Base-by-base conservation (phyloP, 2,113 vertebrate genomes). In the Anthoscopus minutus region DNA sequence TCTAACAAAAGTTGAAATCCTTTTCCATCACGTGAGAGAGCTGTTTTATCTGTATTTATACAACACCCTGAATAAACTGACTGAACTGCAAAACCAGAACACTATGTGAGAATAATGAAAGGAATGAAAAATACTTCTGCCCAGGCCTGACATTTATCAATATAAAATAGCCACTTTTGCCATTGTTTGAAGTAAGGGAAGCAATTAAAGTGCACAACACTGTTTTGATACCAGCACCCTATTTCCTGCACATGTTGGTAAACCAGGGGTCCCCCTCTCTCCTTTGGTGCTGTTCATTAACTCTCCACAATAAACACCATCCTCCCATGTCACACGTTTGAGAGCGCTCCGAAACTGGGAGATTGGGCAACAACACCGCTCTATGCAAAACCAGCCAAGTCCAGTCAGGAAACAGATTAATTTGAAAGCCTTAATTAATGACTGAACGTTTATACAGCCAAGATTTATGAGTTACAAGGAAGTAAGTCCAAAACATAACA, bases 391-490 rank as follows among this genome's bases (percentile, higher is more conserved):
- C 5, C 69, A 93, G 93, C 97, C 91, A 96, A 94, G 93, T 94
- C 93, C 96, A 97, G 95, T 93, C 95, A 97, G 96, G 93, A 97
- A 95, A 88, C 88, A 89, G 94, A 95, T 96, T 96, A 92, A 94
- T 95, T 96, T 96, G 89, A 94, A 97, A 96, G 79, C 53, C 81
- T 88, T 94, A 95, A 96, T 95, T 96, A 96, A 96, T 96, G 96
- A 97, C 92, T 93, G 93, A 96, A 96, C 72, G 50, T 94, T 92
- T 97, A 94, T 50, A 96, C 72, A 93, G 76, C 24, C 72, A 86
- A 81, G 91, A 96, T 96, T 96, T 95, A 97, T 84, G 92, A 96
- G 74, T 71, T 96, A 96, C 81, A 94, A 94, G 88, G 87, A 93
- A 96, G 72, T 65, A 89, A 89, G 87, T 84, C 89, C 95, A 96